Conservation (phyloP, 2,888 invertebrate genomes). For the Pollenia griseotomentosa region DNA sequence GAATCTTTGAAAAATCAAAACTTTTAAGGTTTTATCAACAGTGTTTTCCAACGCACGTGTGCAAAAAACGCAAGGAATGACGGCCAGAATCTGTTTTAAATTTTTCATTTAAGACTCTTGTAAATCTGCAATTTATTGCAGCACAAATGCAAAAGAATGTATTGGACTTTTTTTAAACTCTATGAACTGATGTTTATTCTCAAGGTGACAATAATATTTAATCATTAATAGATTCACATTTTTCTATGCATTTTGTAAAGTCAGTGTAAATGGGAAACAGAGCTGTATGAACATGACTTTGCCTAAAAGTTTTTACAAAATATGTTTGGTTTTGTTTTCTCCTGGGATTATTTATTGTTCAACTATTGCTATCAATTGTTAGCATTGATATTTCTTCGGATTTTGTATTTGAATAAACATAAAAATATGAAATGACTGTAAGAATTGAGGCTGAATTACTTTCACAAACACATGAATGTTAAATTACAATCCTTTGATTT, state of each 20-base stretch:
- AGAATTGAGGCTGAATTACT: neutral
- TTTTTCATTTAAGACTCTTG: too few species aligned
- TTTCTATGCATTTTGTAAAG: slow-evolving; percentile 7
- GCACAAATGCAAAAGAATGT: slow-evolving; percentile 32
- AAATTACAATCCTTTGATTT: too few species aligned
- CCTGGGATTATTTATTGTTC: slow-evolving; percentile 61
- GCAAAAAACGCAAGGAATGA: too few species aligned
- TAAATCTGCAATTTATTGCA: neutral
- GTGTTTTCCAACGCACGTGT: too few species aligned
- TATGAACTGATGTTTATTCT: slow-evolving; percentile 55
- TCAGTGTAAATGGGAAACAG: neutral
- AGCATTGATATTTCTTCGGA: slow-evolving; percentile 52
- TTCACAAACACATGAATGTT: too few species aligned
- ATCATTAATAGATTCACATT: slow-evolving; percentile 31
- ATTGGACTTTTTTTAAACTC: slow-evolving; percentile 29
- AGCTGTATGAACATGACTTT: slow-evolving; percentile 25
- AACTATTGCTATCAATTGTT: slow-evolving; percentile 67
- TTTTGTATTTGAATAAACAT: slow-evolving; percentile 62
- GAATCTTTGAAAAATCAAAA: too few species aligned
- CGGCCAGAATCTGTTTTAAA: too few species aligned
- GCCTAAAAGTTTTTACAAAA: slow-evolving; percentile 40
- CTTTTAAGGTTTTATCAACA: too few species aligned
- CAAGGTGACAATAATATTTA: slow-evolving; percentile 64
- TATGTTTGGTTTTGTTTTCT: slow-evolving; percentile 38
- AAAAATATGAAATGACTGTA: slow-evolving; percentile 34